Percentiles rank a stretch among this genome's conserved stretches.
Evolutionary conservation across 2,113 vertebrate species (phyloP).

Genomic region (Pyrgilauda ruficollis): DNA sequence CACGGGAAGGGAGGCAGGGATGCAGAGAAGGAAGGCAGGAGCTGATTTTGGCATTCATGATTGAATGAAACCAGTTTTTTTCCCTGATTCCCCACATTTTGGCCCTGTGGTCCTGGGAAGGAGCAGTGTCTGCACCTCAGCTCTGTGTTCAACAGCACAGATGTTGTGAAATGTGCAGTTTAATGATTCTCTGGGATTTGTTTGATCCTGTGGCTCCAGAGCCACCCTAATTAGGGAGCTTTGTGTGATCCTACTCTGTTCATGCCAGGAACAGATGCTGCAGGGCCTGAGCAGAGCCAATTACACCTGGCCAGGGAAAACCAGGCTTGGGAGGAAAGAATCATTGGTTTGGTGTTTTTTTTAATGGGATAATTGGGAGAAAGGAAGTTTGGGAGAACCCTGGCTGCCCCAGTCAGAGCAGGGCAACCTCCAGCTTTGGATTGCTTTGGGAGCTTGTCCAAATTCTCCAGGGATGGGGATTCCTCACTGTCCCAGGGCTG

Average conservation of each 20-base stretch:
- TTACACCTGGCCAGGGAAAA: not conserved
- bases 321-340: rapidly evolving
- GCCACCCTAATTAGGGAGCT: not conserved
- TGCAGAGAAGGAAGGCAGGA: not conserved
- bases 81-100: not conserved
- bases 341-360: rapidly evolving
- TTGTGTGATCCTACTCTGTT: not conserved
- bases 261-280: not conserved
- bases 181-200: not conserved
- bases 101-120: not conserved
- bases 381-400: not conserved
- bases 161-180: not conserved
- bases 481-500: not conserved
- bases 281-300: not conserved
- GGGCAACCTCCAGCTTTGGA: not conserved
- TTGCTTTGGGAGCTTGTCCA: not conserved
- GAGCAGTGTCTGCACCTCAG: not conserved
- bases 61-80: not conserved
- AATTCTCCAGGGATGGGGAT: rapidly evolving
- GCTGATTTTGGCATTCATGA: not conserved
- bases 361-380: not conserved
- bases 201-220: not conserved
- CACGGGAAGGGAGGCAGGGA: rapidly evolving
- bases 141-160: not conserved
- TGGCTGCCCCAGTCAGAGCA: rapidly evolving